Base-by-base conservation (phyloP, 2,888 invertebrate genomes). In the Amphipoea lucens region DNA sequence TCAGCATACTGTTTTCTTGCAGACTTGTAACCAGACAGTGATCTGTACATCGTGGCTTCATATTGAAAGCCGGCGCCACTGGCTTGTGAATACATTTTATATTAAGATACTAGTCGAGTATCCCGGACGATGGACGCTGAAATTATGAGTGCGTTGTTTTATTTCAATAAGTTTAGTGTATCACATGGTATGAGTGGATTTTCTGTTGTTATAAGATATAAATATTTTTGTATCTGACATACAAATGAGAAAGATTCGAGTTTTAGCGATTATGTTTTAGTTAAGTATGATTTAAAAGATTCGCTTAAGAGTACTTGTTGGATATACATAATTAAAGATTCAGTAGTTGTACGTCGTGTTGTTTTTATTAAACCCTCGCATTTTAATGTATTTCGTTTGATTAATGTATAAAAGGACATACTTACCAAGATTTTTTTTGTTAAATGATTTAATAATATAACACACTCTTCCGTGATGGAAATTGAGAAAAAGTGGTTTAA, bases 271-370 rank as follows among this genome's bases (percentile, higher is more conserved):
- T 95, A 95, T 93, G 93, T 94, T 94, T 94, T 95, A 96, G 93
- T 95, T 96, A 96, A 94, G 95, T 93, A 94, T 94, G 93, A 93
- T 92, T 90, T 94, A 94, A 95, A 95, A 95, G 90, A 94, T 94
- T 88, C 90, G 95, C 96, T 95, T 96, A 96, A 96, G 95, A 95
- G 94, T 96, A 95, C 93, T 95, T 96, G 96, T 96, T 96, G 96
- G 95, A 96, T 94, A 94, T 36, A 36, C 36, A 36, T 94, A 94
- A 96, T 95, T 95, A 96, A 96, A 96, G 94, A 95, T 95, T 95
- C 95, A 94, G 95, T 96, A 95, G 95, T 94, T 95, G 84, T 92
- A 91, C 72, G 83, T 67, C 23, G 68, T 86, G 84, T 88, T 89
- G 88, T 87, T 92, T 90, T 90, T 91, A 91, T 92, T 90, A 82